Evolutionary conservation across 2,888 invertebrate genomes (phyloP), one percentile per base, ranked within the genome.

Genomic region (Caenorhabditis sulstoni): DNA sequence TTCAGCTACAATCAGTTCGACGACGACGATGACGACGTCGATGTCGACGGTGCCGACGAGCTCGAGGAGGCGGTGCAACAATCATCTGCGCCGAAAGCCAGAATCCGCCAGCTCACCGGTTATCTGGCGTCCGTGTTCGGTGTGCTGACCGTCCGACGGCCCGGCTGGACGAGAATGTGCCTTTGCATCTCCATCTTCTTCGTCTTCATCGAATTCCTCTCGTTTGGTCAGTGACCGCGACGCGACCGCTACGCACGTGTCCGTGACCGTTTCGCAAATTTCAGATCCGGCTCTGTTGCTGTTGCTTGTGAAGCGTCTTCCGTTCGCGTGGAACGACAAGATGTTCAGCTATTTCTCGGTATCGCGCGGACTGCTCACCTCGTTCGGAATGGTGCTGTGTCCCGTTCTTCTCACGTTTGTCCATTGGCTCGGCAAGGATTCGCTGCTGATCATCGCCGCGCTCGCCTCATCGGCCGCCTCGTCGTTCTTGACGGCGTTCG

Each of bases 181-280:
- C 80, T 88, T 18, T 85, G 80, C 61, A 68, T 87, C 0, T 85
- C 84, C 0, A 45, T 88, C 5, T 22, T 86, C 11, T 87, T 86
- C 61, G 81, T 88, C 1, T 88, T 88, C 62, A 82, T 87, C 23
- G 88, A 88, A 47, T 87, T 88, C 41, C 65, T 88, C 2, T 81
- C 87, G 0, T 68, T 87, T 22, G 88, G 88, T 88, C 37, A 61
- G 75, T 35, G 14, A 29, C 35, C 52, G 29, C 3, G 29, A 7
- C 4, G 29, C 29, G 7, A 29, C 29, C 29, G 29, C 29, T 3
- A 29, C 29, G 29, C 29, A 7, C 29, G 29, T 29, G 29, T 5
- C 29, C n/a, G n/a, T n/a, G n/a, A n/a, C n/a, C 29, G 29, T 29
- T 29, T 29, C 29, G 29, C n/a, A n/a, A n/a, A n/a, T n/a, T 87